phyloP scores from a whole-genome alignment of 2,888 invertebrate genomes.

The Uloborus plumipes region DNA sequence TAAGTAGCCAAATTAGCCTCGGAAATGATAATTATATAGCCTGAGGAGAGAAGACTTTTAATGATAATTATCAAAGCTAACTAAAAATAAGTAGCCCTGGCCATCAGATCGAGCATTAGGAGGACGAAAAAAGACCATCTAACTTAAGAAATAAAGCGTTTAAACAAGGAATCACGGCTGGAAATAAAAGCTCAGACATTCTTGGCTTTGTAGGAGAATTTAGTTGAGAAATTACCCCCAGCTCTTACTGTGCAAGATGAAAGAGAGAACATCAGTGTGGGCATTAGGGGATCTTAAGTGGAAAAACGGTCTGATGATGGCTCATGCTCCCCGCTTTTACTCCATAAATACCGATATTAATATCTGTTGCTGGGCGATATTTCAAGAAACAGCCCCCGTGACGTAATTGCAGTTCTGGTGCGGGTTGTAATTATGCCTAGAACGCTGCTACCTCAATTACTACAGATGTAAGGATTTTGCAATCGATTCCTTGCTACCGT shows the following conservation, averaged over 20 bases:
- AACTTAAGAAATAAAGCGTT: conserved; percentile 38
- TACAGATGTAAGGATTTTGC: conserved; percentile 30
- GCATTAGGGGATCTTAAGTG: conserved; percentile 52
- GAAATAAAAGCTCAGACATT: conserved; percentile 43
- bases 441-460: conserved; percentile 36
- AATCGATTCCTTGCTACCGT: conserved; percentile 13
- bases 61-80: conserved; percentile 2
- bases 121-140: conserved; percentile 29
- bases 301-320: conserved; percentile 48
- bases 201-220: conserved; percentile 46
- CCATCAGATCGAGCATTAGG: conserved; percentile 28
- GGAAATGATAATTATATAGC: conserved; percentile 3
- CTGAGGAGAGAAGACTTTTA: conserved; percentile 5
- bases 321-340: conserved; percentile 26
- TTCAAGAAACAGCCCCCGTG: conserved; percentile 37
- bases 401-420: conserved; percentile 38
- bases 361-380: conserved; percentile 52
- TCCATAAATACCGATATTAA: conserved; percentile 51
- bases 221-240: conserved; percentile 47
- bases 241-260: conserved; percentile 9
- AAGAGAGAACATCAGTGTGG: conserved; percentile 38
- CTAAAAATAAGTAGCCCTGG: conserved; percentile 30
- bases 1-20: not conserved
- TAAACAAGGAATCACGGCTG: conserved; percentile 34
- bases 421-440: conserved; percentile 42